A percentile compares a stretch with the other conserved stretches of the same genome.
Conservation (phyloP, 2,888 invertebrate species). For the Temnothorax unifasciatus region DNA sequence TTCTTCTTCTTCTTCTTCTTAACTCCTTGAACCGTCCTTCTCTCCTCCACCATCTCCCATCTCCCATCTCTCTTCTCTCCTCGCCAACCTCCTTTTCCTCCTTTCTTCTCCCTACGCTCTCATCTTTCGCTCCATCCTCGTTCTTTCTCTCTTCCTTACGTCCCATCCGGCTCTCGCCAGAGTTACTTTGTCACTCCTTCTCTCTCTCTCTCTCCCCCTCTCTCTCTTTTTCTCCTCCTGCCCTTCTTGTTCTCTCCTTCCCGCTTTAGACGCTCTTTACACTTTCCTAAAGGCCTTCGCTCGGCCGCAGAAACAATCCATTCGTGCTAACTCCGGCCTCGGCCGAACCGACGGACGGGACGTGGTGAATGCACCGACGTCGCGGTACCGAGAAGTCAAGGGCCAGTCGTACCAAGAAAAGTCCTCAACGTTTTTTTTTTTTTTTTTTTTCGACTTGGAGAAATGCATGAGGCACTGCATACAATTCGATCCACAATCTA, state of each 20-base stretch:
- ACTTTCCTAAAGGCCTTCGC: constrained; percentile 70
- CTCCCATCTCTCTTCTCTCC: constrained; percentile 32
- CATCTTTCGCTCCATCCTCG: constrained; percentile 50
- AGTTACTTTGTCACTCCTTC: constrained; percentile 51
- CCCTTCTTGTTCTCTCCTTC: constrained; percentile 42
- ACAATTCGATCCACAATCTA: constrained; percentile 25
- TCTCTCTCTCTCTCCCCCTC: constrained; percentile 25
- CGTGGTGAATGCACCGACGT: constrained; percentile 37
- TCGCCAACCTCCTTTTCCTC: constrained; percentile 56
- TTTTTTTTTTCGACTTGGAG: constrained; percentile 37
- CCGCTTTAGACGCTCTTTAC: constrained; percentile 65
- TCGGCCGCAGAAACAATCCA: constrained; percentile 74
- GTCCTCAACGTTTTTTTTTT: too few relatives aligned
- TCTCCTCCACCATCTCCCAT: constrained; percentile 41
- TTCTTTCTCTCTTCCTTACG: constrained; percentile 50
- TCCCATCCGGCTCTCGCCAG: constrained; percentile 25
- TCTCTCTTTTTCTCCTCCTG: constrained; percentile 4
- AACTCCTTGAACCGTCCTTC: constrained; percentile 49
- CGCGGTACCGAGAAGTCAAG: constrained; percentile 41
- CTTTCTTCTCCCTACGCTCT: constrained; percentile 47
- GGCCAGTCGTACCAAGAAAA: constrained; percentile 43
- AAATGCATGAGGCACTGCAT: constrained; percentile 1
- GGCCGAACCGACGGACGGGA: constrained; percentile 28
- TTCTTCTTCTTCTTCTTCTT: constrained; percentile 70
- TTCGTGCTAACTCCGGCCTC: constrained; percentile 69